These are phyloP conservation scores for Cherax destructor DNA, from an alignment of 1,140 invertebrate species.

Conservation along the genomic window DNA sequence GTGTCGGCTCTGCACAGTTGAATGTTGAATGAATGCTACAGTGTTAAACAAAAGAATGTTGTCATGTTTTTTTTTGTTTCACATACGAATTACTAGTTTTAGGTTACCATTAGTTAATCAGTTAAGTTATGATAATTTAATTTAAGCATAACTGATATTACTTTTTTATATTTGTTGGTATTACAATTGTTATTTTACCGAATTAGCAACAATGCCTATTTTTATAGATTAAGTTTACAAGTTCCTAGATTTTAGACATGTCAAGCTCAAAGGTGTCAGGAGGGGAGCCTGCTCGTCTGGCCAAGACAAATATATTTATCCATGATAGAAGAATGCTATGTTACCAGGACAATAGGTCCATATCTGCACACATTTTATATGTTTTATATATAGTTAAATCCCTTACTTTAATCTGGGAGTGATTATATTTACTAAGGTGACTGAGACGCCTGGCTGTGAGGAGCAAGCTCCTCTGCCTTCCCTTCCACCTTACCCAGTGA, in stretches of 20 bases:
- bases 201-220: slow-evolving; percentile 65
- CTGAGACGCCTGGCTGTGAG: neutral
- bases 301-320: neutral
- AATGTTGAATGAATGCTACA: slow-evolving; percentile 58
- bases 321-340: neutral
- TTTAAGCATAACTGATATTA: slow-evolving; percentile 59
- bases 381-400: slow-evolving; percentile 33
- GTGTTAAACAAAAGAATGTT: slow-evolving; percentile 48
- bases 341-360: neutral
- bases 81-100: slow-evolving; percentile 63
- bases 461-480: neutral
- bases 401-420: slow-evolving; percentile 2
- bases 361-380: slow-evolving; percentile 2
- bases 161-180: slow-evolving; percentile 66
- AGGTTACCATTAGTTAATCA: slow-evolving; percentile 54
- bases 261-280: slow-evolving; percentile 37
- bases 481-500: slow-evolving; percentile 42
- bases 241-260: slow-evolving; percentile 66
- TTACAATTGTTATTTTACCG: slow-evolving; percentile 67
- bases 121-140: slow-evolving; percentile 61
- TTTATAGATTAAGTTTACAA: slow-evolving; percentile 66
- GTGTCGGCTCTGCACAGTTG: slow-evolving; percentile 62
- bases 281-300: slow-evolving; percentile 25
- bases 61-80: slow-evolving; percentile 41
- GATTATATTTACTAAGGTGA: neutral